Percentiles rank a stretch among this genome's conserved stretches.
phyloP scores from a whole-genome alignment of 92 coral and sea anemone genomes.

The Ricordea florida region DNA sequence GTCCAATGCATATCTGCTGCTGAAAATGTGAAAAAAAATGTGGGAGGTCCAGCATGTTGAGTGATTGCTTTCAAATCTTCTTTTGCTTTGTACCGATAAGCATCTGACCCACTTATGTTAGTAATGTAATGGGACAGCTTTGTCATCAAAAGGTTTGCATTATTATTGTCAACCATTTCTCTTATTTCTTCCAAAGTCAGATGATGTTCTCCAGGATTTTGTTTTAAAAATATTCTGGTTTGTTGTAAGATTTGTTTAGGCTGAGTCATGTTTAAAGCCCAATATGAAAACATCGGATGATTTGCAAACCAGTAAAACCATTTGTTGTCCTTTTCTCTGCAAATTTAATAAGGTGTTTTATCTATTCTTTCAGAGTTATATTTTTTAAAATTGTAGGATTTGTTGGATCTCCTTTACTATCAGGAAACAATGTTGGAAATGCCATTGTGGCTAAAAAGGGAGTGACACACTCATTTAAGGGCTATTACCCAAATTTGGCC shows the following conservation, averaged over 20 bases:
- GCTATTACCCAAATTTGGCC: conserved; percentile 56
- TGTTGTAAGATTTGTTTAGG: conserved; percentile 44
- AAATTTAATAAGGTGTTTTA: conserved; percentile 48
- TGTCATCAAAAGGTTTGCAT: conserved; percentile 19
- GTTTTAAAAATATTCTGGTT: conserved; percentile 45
- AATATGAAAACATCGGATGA: conserved; percentile 49
- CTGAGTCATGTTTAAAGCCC: conserved; percentile 63
- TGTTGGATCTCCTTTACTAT: too few species aligned
- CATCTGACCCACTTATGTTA: conserved; percentile 51
- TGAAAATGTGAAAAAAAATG: too few species aligned
- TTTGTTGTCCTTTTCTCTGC: conserved; percentile 21
- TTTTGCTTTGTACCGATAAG: conserved; percentile 55
- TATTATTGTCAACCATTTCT: conserved; percentile 44
- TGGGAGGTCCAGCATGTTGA: conserved; percentile 37
- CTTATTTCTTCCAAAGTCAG: conserved; percentile 49
- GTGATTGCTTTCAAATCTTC: conserved; percentile 57
- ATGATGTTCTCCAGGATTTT: conserved; percentile 52
- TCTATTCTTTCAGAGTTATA: conserved; percentile 27
- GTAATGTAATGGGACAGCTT: conserved; percentile 52
- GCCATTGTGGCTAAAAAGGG: too few species aligned
- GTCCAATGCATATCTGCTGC: too few species aligned
- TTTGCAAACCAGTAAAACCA: conserved; percentile 40
- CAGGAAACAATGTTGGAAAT: too few species aligned
- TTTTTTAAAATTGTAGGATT: too few species aligned
- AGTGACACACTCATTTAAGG: too few species aligned